Base-by-base conservation (phyloP, 1,140 invertebrate genomes). In the Ips typographus region DNA sequence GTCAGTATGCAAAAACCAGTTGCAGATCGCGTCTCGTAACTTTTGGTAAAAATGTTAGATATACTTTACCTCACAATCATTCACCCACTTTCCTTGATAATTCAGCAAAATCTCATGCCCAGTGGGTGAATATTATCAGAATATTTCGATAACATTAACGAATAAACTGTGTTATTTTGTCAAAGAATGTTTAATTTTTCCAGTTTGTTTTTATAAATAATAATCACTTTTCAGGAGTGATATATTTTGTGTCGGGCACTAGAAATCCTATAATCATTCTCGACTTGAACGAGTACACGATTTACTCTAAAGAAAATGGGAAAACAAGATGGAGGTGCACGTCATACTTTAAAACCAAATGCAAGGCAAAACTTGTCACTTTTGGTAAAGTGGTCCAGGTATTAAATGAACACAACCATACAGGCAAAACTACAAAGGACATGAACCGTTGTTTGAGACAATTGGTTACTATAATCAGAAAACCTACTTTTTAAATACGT, bases 291-390 rank as follows among this genome's bases (percentile, higher is more conserved):
- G 71, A 72, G 55, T 72, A 69, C 49, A 69, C 66, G n/a, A 72
- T 72, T 41, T 69, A 72, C 42, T 59, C 57, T 3, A 72, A 72
- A 47, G 56, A 65, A 55, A 57, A 65, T 4, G 61, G 60, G n/a
- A 68, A 57, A 41, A 72, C 66, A 5, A 68, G 71, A 65, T 72
- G 71, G 71, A 53, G 71, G 1, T 72, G 71, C 40, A 65, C 41
- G n/a, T 71, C 57, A 64, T 75, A 75, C 65, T 74, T 73, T 41
- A 76, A 73, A 63, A 76, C 71, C n/a, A 76, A 75, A 61, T 77
- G 76, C 42, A 73, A 70, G 47, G 70, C 75, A 4, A 71, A 71
- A 56, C 44, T 77, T 8, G 59, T 73, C 7, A 76, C 76, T 2
- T 70, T 59, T 47, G 75, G 73, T 2, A 73, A 68, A 64, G 44